Evolutionary conservation across 2,888 invertebrate genomes (phyloP), one percentile per base, ranked within the genome.

Genomic region (Drosophila melanosoma): DNA sequence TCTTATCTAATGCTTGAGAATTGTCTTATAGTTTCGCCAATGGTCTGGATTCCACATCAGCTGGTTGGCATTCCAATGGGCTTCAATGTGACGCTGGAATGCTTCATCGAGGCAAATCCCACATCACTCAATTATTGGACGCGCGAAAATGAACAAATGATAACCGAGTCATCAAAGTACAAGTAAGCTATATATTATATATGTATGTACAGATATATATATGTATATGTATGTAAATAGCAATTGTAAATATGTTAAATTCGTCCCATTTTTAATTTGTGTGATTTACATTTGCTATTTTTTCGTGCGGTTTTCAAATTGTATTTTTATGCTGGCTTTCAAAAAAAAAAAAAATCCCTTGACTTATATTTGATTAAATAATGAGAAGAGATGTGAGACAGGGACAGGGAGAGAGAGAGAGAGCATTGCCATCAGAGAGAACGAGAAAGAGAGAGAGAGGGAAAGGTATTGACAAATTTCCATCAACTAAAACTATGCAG

Each of bases 51-150:
- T 90, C 97, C 97, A 7, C 97, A 98, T 93, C 98, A 98, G 93
- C 94, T 98, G 79, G 97, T 98, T 42, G 97, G 97, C 35, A 97
- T 97, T 20, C 97, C 97, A 1, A 94, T 97, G 69, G 96, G 96
- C 76, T 97, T 96, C 92, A 96, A 96, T 85, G 96, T 97, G 12
- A 97, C 97, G 6, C 93, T 98, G 74, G 97, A 98, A 93, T 98
- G 98, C 91, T 96, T 96, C 91, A 97, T 97, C 8, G 98, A 98
- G 93, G 98, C 98, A 3, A 97, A 97, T 93, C 98, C 98, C 5
- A 96, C 96, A 36, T 98, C 98, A 20, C 94, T 98, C 69, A 98
- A 98, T 94, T 97, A 97, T 92, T 98, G 97, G 98, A 97, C 97
- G 0, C 94, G 96, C 70, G 97, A 97, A 91, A 97, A 96, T 87